Base-by-base conservation (phyloP, 2,797 vertebrate genomes). In the Aldrovandia affinis region DNA sequence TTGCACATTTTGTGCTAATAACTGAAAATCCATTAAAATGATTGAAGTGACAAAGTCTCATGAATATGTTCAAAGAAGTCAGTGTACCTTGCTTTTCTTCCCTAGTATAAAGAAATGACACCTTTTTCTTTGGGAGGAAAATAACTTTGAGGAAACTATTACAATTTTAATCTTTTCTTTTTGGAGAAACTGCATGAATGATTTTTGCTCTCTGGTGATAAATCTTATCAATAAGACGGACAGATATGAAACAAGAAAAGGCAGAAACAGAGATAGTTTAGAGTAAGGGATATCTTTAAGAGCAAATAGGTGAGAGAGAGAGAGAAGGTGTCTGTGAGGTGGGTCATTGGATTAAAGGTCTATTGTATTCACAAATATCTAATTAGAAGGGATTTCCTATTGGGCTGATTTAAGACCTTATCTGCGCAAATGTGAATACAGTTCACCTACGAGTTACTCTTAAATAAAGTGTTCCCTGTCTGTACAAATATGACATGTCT, bases 381-480 rank as follows among this genome's bases (percentile, higher is more conserved):
- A 89, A 94, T 95, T 94, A 93, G 92, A 86, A 94, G 94, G 95
- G 94, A 94, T 96, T 97, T 96, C 95, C 96, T 97, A 96, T 96
- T 87, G 91, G 93, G 93, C 88, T 90, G 94, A 94, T 96, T 95
- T 95, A 94, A 94, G 94, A 91, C 94, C 93, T 94, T 95, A 95
- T 94, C 93, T 95, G 94, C 92, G 90, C 93, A 94, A 94, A 95
- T 93, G 92, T 96, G 95, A 96, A 96, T 90, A 93, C 90, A 93
- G 93, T 93, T 94, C 79, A 54, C 15, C 83, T 83, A 88, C 86
- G 92, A 92, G 91, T 89, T 93, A 86, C 94, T 96, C 95, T 91
- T 94, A 95, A 95, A 96, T 95, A 93, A 94, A 91, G 93, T 92
- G 85, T 88, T 83, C 83, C 80, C 83, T 79, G 36, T n/a, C 86